A percentile compares a stretch with the other conserved stretches of the same genome.
Evolutionary conservation across 2,888 invertebrate species (phyloP).

Genomic region (Drosophila greeni): DNA sequence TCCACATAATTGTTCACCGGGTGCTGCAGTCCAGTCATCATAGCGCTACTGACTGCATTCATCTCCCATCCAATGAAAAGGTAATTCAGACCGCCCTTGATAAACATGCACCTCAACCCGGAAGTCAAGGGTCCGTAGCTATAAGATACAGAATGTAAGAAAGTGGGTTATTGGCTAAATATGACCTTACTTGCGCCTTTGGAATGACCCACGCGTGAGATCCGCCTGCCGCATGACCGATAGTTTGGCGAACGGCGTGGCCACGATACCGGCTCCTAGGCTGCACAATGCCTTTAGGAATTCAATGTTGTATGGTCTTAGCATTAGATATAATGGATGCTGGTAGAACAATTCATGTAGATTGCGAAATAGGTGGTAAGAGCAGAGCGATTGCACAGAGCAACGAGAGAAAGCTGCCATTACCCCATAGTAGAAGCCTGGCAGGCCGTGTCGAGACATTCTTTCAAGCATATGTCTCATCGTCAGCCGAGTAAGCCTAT

Average conservation of each 20-base stretch:
- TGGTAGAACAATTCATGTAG: constrained; percentile 4
- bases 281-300: constrained; percentile 19
- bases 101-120: constrained; percentile 1
- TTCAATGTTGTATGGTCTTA: constrained; percentile 3
- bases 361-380: constrained; percentile 6
- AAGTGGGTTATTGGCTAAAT: background rate
- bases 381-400: constrained; percentile 4
- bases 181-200: constrained; percentile 37
- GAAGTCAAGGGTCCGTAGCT: constrained; percentile 21
- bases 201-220: constrained; percentile 16
- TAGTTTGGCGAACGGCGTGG: constrained; percentile 39
- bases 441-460: constrained; percentile 15
- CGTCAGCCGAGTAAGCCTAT: background rate
- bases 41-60: constrained; percentile 8
- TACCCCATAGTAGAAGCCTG: constrained; percentile 31
- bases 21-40: constrained; percentile 1
- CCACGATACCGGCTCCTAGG: constrained; percentile 16
- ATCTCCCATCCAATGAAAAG: constrained; percentile 33
- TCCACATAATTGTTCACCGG: constrained; percentile 17
- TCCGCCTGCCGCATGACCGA: constrained; percentile 36
- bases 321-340: background rate
- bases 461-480: constrained; percentile 1
- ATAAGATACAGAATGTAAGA: background rate
- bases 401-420: constrained; percentile 2
- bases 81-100: constrained; percentile 10